A percentile compares a stretch with the other conserved stretches of the same genome.
These are phyloP conservation scores for Tachysurus fulvidraco DNA, from an alignment of 2,113 vertebrate genomes.

Conservation along the genomic window DNA sequence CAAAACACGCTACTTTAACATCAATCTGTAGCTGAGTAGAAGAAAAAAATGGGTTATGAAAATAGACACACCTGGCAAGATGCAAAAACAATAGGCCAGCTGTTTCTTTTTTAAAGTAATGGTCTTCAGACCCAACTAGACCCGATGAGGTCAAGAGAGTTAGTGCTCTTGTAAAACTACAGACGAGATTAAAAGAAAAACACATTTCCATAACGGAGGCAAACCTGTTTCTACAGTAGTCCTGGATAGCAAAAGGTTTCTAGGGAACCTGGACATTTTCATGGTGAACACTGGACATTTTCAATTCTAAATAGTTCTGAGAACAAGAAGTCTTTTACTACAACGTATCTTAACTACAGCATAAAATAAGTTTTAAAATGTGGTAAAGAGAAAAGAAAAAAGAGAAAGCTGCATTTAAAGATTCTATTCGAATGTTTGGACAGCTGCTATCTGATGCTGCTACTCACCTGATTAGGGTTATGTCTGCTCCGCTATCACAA, in stretches of 20 bases:
- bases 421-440: not conserved
- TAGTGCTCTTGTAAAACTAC: slow-evolving; percentile 63
- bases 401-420: not conserved
- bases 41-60: slow-evolving; percentile 72
- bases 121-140: slow-evolving; percentile 63
- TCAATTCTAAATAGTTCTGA: not conserved
- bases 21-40: slow-evolving; percentile 69
- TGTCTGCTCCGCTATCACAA: not conserved
- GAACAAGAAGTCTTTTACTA: not conserved
- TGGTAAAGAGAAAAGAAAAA: not conserved
- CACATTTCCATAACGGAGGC: slow-evolving; percentile 48
- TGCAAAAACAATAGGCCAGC: slow-evolving; percentile 73
- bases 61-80: slow-evolving; percentile 76
- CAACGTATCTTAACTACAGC: not conserved
- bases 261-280: not conserved
- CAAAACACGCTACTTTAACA: slow-evolving; percentile 65
- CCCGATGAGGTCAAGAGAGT: slow-evolving; percentile 58
- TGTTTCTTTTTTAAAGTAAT: slow-evolving; percentile 72
- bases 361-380: not conserved
- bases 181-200: slow-evolving; percentile 62
- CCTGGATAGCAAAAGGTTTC: not conserved
- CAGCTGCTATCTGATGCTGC: not conserved
- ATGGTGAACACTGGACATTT: too few relatives aligned
- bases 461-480: not conserved
- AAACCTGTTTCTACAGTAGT: slow-evolving; percentile 43